phyloP scores from a whole-genome alignment of 35 echinoderm and acorn worm genomes.

The Ptychodera flava region DNA sequence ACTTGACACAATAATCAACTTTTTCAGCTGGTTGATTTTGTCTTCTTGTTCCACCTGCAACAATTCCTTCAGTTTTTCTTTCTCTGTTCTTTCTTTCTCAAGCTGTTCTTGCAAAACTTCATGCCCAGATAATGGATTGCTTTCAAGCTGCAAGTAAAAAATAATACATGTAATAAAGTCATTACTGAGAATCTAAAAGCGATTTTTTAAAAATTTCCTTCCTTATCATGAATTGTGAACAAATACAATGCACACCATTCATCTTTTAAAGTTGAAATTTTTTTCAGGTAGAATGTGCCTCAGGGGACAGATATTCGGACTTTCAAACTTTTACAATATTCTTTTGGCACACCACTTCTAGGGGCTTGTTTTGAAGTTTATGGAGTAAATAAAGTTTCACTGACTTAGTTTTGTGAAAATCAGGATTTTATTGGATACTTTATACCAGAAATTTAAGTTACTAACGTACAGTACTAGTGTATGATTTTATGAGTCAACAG shows the following conservation, averaged over 20 bases:
- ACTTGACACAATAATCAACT: background rate
- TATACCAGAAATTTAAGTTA: too few relatives aligned
- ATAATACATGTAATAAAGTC: background rate
- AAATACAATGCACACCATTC: background rate
- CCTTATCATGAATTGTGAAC: background rate
- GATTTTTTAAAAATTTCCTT: slow-evolving; percentile 2
- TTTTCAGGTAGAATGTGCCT: background rate
- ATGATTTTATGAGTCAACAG: too few relatives aligned
- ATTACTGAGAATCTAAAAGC: background rate
- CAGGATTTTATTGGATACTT: too few relatives aligned
- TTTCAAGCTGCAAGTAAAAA: slow-evolving; percentile 14
- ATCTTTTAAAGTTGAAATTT: background rate
- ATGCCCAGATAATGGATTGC: background rate
- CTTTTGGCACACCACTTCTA: too few relatives aligned
- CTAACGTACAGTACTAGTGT: too few relatives aligned
- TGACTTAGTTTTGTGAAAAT: background rate
- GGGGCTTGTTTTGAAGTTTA: too few relatives aligned
- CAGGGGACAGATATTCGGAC: too few relatives aligned
- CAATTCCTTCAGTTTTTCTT: slow-evolving; percentile 5
- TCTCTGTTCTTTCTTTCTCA: slow-evolving; percentile 9
- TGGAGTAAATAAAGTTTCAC: too few relatives aligned
- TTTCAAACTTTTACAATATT: too few relatives aligned
- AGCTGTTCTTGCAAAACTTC: slow-evolving; percentile 8
- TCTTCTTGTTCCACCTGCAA: background rate
- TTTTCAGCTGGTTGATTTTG: background rate